phyloP scores from a whole-genome alignment of 2,888 invertebrate species.

The Drosophila niveifrons region DNA sequence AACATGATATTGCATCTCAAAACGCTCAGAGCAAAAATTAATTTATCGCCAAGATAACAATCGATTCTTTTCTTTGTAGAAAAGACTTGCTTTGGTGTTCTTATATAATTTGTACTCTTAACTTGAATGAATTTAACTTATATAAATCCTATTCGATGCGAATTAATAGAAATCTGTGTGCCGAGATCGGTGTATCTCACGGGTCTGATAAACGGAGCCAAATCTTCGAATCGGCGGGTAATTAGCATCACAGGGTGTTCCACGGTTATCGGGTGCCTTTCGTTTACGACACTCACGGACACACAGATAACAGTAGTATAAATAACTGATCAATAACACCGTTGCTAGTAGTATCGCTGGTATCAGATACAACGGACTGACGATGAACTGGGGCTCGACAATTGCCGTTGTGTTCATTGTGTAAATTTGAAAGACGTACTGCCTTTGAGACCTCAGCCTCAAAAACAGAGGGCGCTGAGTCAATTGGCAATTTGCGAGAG shows the following conservation, averaged over 20 bases:
- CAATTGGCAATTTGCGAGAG: constrained; percentile 6
- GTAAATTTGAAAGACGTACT: constrained; percentile 19
- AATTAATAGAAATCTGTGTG: constrained; percentile 24
- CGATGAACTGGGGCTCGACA: neutral
- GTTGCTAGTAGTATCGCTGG: constrained; percentile 3
- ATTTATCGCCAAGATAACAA: constrained; percentile 4
- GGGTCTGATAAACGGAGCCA: neutral
- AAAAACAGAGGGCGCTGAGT: constrained; percentile 25
- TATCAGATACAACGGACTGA: constrained; percentile 34
- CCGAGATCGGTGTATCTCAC: constrained; percentile 18
- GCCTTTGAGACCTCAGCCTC: constrained; percentile 6
- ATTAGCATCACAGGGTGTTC: neutral
- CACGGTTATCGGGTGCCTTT: neutral
- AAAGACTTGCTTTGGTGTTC: neutral
- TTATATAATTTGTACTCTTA: constrained; percentile 23
- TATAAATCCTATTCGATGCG: neutral
- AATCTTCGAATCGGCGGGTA: neutral
- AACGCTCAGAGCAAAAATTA: neutral
- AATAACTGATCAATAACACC: constrained; percentile 23
- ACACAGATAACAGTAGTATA: constrained; percentile 43
- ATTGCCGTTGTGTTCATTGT: constrained; percentile 40
- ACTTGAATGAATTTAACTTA: neutral
- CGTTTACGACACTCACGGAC: constrained; percentile 34
- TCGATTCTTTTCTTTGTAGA: neutral
- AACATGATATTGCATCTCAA: neutral